Conservation (phyloP, 2,113 vertebrate genomes). For the Hemichromis elongatus region DNA sequence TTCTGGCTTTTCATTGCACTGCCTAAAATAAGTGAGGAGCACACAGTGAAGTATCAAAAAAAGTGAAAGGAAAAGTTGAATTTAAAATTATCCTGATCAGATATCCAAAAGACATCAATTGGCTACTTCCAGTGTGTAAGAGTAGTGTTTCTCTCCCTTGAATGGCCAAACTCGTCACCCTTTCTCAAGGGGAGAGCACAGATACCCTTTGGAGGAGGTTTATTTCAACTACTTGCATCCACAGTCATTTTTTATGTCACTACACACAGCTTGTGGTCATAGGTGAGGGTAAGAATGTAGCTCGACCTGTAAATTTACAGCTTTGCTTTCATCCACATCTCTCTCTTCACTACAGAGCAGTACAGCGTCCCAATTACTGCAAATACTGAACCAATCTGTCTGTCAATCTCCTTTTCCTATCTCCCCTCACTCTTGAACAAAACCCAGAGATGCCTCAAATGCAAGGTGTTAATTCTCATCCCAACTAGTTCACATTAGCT, state of each 20-base stretch:
- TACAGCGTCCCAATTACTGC: background rate
- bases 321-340: background rate
- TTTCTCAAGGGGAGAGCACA: background rate
- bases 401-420: background rate
- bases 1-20: background rate
- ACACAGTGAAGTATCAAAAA: background rate
- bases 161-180: background rate
- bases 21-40: background rate
- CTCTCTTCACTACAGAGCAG: background rate
- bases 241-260: background rate
- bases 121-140: background rate
- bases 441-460: background rate
- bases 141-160: background rate
- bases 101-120: background rate
- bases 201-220: background rate
- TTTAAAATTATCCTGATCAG: background rate
- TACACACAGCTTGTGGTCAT: background rate
- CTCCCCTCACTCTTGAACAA: background rate
- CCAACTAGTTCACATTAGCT: background rate
- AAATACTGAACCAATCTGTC: background rate
- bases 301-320: background rate
- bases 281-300: background rate
- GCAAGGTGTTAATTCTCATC: background rate
- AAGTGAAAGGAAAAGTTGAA: background rate
- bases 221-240: background rate